phyloP scores from a whole-genome alignment of 2,888 invertebrate species.

The Cabera pusaria region DNA sequence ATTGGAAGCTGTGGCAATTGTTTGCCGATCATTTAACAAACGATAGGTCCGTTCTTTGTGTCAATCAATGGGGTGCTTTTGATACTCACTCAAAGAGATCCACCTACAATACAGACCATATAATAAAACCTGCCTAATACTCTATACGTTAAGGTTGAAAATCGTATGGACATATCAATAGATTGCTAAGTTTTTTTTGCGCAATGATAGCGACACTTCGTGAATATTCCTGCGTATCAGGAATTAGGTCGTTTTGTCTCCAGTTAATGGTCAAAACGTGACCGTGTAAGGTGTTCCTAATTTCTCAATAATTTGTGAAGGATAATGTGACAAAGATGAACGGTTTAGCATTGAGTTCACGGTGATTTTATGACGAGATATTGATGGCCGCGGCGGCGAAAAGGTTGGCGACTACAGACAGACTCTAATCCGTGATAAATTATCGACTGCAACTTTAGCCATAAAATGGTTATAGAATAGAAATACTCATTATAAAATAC shows the following conservation, averaged over 20 bases:
- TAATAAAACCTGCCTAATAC: conserved; percentile 18
- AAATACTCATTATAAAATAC: no score
- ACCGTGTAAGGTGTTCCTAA: conserved; percentile 68
- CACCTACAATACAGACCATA: conserved; percentile 25
- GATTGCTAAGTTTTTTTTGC: conserved; percentile 60
- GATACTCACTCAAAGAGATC: conserved; percentile 72
- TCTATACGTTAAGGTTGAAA: conserved; percentile 34
- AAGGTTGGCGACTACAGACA: conserved; percentile 39
- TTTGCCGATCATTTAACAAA: conserved; percentile 72
- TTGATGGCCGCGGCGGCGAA: conserved; percentile 32
- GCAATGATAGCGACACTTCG: conserved; percentile 78
- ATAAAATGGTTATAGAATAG: no score
- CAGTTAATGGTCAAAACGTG: conserved; percentile 79
- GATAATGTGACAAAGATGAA: conserved; percentile 70
- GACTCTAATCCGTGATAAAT: conserved; percentile 50
- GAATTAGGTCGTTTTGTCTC: conserved; percentile 81
- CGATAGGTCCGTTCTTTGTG: conserved; percentile 68
- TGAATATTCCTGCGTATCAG: conserved; percentile 74
- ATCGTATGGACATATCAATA: conserved; percentile 14
- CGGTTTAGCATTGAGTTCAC: conserved; percentile 53
- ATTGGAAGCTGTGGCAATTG: conserved; percentile 60
- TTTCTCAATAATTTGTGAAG: conserved; percentile 71
- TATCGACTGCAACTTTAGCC: conserved; percentile 24
- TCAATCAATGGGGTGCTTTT: conserved; percentile 75
- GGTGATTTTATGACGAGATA: conserved; percentile 60